Conservation (phyloP, 2,888 invertebrate species). For the Meta bourneti region DNA sequence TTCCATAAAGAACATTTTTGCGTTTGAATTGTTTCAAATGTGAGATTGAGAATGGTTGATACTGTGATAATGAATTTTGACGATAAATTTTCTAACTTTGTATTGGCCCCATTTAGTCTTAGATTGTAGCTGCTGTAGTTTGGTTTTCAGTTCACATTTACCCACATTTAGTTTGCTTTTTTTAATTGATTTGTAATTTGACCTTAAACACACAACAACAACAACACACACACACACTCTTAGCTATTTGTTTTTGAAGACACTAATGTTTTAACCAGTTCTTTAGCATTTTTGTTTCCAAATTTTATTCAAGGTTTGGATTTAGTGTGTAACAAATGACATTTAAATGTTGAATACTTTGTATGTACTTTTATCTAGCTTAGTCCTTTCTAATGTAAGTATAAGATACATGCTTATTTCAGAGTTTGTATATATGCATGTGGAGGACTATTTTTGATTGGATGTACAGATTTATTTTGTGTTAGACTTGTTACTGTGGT, state of each 20-base stretch:
- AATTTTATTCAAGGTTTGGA: background rate
- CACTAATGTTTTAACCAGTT: background rate
- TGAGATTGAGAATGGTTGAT: background rate
- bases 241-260: background rate
- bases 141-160: too few relatives aligned
- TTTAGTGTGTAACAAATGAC: background rate
- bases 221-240: too few relatives aligned
- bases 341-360: background rate
- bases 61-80: slow-evolving; percentile 1
- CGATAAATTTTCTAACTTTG: background rate
- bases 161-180: background rate
- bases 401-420: background rate
- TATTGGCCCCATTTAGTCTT: background rate
- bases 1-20: background rate
- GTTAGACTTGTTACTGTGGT: slow-evolving; percentile 10
- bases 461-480: slow-evolving; percentile 10
- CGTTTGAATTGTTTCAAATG: background rate
- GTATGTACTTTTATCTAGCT: background rate
- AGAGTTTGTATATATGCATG: background rate
- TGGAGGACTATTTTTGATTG: slow-evolving; percentile 14
- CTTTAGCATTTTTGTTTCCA: background rate
- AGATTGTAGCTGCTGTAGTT: background rate
- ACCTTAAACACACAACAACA: too few relatives aligned
- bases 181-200: background rate
- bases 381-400: background rate